Evolutionary conservation across 2,888 invertebrate genomes (phyloP).

Genomic region (Lissocephala sabroskyi): DNA sequence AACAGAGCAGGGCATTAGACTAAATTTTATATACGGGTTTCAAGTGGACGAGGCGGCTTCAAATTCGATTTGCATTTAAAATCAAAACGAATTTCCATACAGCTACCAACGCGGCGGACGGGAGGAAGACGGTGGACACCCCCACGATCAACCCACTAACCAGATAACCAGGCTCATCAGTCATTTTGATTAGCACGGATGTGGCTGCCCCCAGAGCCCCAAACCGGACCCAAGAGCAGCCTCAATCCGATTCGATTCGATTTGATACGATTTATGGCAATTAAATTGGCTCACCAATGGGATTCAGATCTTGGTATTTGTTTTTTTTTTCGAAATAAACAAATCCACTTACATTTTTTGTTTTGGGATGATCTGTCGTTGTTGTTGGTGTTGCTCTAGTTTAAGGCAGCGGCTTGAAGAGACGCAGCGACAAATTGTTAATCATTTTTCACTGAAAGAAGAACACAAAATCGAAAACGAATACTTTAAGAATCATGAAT

Average conservation of each 20-base stretch:
- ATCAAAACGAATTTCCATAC: slow-evolving; percentile 33
- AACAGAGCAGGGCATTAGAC: slow-evolving; percentile 41
- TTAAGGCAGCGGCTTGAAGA: slow-evolving; percentile 32
- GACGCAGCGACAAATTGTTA: slow-evolving; percentile 36
- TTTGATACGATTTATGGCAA: slow-evolving; percentile 34
- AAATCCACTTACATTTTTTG: slow-evolving; percentile 46
- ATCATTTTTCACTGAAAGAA: slow-evolving; percentile 37
- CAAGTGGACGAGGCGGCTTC: no score
- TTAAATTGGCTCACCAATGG: slow-evolving; percentile 31
- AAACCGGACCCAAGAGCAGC: slow-evolving; percentile 22
- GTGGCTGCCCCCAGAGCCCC: slow-evolving; percentile 30
- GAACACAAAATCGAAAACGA: slow-evolving; percentile 13
- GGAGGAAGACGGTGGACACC: slow-evolving; percentile 18
- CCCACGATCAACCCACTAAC: slow-evolving; percentile 43
- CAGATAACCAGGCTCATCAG: slow-evolving; percentile 45
- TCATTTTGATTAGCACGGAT: slow-evolving; percentile 46
- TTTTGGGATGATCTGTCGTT: slow-evolving; percentile 1
- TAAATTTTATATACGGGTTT: no score
- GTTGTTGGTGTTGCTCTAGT: slow-evolving; percentile 24
- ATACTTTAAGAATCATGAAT: slow-evolving; percentile 7
- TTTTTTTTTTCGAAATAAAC: slow-evolving; percentile 4
- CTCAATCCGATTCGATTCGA: slow-evolving; percentile 19
- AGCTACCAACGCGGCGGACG: no score
- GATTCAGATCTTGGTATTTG: not conserved
- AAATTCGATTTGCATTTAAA: slow-evolving; percentile 58